Percentiles rank a stretch among this genome's conserved stretches.
Evolutionary conservation across 2,888 invertebrate species (phyloP).

Genomic region (Drosophila ustulata): DNA sequence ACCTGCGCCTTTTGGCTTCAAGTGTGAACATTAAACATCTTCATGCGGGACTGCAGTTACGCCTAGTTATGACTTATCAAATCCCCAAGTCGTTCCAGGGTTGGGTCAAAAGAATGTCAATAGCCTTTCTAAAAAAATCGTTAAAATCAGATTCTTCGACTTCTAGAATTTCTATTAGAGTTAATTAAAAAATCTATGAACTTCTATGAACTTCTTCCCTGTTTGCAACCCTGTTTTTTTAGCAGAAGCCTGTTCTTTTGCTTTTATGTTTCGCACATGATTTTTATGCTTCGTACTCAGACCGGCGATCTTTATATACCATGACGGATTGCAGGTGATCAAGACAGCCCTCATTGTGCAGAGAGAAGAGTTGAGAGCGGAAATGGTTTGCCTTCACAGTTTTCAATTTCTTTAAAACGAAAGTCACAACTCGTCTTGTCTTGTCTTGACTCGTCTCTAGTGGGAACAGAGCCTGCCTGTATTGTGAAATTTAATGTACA

Average conservation of each 20-base stretch:
- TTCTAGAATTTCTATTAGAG: background rate
- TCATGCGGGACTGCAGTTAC: slow-evolving; percentile 75
- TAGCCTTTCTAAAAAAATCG: too few relatives aligned
- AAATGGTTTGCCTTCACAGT: slow-evolving; percentile 60
- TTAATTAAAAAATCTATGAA: background rate
- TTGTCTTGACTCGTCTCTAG: slow-evolving; percentile 11
- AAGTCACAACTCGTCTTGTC: slow-evolving; percentile 45
- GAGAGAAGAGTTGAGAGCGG: slow-evolving; percentile 52
- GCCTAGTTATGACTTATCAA: slow-evolving; percentile 84
- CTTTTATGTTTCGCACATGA: slow-evolving; percentile 37
- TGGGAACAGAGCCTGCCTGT: slow-evolving; percentile 49
- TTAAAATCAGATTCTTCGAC: too few relatives aligned
- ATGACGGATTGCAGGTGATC: slow-evolving; percentile 66
- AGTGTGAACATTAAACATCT: slow-evolving; percentile 51
- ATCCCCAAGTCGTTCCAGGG: slow-evolving; percentile 65
- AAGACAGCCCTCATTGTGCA: slow-evolving; percentile 45
- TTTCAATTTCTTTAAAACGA: slow-evolving; percentile 61
- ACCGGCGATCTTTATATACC: slow-evolving; percentile 56
- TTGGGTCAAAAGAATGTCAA: background rate
- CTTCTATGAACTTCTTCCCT: background rate
- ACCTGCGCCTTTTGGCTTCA: background rate
- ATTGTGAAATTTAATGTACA: slow-evolving; percentile 32
- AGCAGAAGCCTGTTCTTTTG: slow-evolving; percentile 46
- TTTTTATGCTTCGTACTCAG: slow-evolving; percentile 25
- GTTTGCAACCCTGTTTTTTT: slow-evolving; percentile 25